These are phyloP conservation scores for Hypolimnas misippus DNA, from an alignment of 2,888 invertebrate species.

Conservation along the genomic window DNA sequence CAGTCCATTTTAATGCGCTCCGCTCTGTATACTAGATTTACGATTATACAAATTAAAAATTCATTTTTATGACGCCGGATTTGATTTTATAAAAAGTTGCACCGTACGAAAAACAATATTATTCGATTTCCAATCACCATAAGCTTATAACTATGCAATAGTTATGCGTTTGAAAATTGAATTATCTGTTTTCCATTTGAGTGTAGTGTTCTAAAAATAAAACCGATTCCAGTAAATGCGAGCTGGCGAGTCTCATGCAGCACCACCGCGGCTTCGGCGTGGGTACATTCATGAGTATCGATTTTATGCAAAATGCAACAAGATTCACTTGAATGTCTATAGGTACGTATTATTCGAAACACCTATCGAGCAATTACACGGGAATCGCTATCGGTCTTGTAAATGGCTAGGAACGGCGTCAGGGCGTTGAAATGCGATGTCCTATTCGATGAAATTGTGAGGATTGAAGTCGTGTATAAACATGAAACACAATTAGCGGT, in stretches of 20 bases:
- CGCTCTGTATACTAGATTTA: conserved; percentile 2
- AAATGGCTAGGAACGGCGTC: conserved; percentile 60
- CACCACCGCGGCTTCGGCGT: conserved; percentile 57
- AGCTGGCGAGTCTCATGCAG: conserved; percentile 67
- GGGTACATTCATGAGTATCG: conserved; percentile 81
- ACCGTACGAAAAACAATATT: conserved; percentile 16
- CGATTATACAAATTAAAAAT: neutral
- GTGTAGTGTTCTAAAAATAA: conserved; percentile 67
- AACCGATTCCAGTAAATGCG: conserved; percentile 67
- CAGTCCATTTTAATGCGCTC: conserved; percentile 15
- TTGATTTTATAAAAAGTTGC: conserved; percentile 3
- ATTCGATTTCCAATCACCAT: conserved; percentile 27
- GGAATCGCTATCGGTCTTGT: conserved; percentile 60
- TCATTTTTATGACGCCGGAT: conserved; percentile 4
- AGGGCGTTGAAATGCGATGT: conserved; percentile 55
- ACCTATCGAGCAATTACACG: conserved; percentile 73
- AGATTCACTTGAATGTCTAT: conserved; percentile 79
- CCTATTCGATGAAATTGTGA: conserved; percentile 58
- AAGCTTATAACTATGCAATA: conserved; percentile 34
- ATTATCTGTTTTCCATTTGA: conserved; percentile 55
- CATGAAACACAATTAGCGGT: conserved; percentile 68
- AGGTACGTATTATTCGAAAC: conserved; percentile 59
- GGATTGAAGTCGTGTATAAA: conserved; percentile 61
- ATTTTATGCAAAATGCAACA: conserved; percentile 84
- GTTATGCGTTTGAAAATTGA: conserved; percentile 52